A percentile compares a stretch with the other conserved stretches of the same genome.
Conservation (phyloP, 1,140 invertebrate species). For the Dendrolimus punctatus region DNA sequence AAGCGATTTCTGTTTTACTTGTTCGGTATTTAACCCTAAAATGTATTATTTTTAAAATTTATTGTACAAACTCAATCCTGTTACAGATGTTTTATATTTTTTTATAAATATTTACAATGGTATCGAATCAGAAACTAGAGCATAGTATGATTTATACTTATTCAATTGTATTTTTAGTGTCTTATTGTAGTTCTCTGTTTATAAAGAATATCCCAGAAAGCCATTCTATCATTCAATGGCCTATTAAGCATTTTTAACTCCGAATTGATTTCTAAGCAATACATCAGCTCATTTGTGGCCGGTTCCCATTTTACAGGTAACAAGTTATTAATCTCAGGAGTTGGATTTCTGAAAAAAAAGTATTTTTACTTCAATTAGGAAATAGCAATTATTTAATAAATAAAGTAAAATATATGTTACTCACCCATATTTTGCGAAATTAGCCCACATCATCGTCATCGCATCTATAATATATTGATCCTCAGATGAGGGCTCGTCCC, state of each 20-base stretch:
- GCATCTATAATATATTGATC: constrained; percentile 24
- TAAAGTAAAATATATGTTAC: background rate
- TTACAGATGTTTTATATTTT: too few relatives aligned
- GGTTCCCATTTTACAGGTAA: constrained; percentile 19
- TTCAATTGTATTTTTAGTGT: too few relatives aligned
- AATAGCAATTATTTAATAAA: background rate
- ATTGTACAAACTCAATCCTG: too few relatives aligned
- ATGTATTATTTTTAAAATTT: too few relatives aligned
- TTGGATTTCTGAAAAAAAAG: constrained; percentile 23
- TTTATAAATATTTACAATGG: too few relatives aligned
- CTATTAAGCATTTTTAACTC: constrained; percentile 11
- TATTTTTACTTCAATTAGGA: background rate
- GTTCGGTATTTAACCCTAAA: too few relatives aligned
- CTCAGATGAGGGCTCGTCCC: constrained; percentile 8
- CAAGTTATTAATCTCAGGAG: constrained; percentile 15
- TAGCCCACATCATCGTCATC: constrained; percentile 27
- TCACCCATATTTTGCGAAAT: constrained; percentile 34
- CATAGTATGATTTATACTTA: too few relatives aligned
- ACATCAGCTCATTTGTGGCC: constrained; percentile 4
- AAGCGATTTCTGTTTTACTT: too few relatives aligned
- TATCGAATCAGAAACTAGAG: too few relatives aligned
- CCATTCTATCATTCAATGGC: constrained; percentile 15
- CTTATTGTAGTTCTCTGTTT: too few relatives aligned
- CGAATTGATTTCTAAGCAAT: constrained; percentile 19
- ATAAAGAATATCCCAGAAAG: background rate